These are phyloP conservation scores for Chromis chromis DNA, from an alignment of 2,797 vertebrate genomes.

Conservation along the genomic window DNA sequence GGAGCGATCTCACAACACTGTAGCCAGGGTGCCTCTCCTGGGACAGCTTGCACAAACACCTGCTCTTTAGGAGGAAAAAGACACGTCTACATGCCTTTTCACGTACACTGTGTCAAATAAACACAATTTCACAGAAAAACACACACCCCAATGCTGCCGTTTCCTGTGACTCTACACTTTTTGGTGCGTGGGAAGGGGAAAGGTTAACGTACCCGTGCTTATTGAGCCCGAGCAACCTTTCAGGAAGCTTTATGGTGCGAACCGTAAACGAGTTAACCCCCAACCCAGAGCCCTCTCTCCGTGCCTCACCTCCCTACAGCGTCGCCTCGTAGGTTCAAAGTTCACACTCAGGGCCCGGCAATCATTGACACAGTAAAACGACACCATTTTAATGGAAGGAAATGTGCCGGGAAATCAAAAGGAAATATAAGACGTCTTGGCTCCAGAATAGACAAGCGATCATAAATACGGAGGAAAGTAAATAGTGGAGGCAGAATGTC, in stretches of 20 bases:
- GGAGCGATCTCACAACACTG: conserved; percentile 77
- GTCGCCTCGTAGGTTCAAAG: conserved; percentile 72
- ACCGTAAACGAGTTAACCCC: conserved; percentile 73
- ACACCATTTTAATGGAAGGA: conserved; percentile 58
- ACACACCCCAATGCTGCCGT: conserved; percentile 12
- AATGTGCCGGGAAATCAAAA: conserved; percentile 66
- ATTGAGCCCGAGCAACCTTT: conserved; percentile 66
- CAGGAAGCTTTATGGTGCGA: conserved; percentile 73
- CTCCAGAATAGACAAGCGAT: conserved; percentile 66
- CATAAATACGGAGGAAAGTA: conserved; percentile 78
- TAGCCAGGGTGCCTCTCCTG: conserved; percentile 65
- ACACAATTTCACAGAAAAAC: conserved; percentile 36
- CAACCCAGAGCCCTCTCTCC: conserved; percentile 42
- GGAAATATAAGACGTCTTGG: conserved; percentile 55
- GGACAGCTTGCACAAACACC: conserved; percentile 75
- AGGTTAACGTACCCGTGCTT: conserved; percentile 72
- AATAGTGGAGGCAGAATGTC: conserved; percentile 77
- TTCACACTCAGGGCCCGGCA: conserved; percentile 71
- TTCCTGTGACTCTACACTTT: conserved; percentile 48
- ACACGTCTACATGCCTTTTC: conserved; percentile 49
- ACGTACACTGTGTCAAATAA: conserved; percentile 19
- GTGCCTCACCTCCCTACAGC: conserved; percentile 30
- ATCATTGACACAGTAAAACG: conserved; percentile 75
- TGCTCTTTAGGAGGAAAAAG: conserved; percentile 58
- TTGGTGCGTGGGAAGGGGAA: conserved; percentile 60